Evolutionary conservation across 2,113 vertebrate genomes (phyloP).

Genomic region (Actenoides hombroni): DNA sequence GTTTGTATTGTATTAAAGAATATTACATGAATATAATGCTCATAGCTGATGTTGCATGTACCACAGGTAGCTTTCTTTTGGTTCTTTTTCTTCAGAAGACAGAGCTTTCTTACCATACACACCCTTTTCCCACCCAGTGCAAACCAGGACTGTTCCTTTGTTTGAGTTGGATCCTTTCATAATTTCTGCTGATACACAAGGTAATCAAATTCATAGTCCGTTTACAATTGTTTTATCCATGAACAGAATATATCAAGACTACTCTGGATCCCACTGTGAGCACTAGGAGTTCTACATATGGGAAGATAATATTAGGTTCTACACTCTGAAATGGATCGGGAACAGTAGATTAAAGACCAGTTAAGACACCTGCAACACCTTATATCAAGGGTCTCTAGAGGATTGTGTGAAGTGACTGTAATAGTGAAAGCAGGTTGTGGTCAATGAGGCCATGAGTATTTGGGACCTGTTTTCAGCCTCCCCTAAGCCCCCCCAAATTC

Average conservation of each 20-base stretch:
- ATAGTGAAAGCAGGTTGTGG: not conserved
- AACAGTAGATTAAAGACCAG: not conserved
- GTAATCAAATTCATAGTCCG: not conserved
- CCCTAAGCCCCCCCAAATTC: no score
- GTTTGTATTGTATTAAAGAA: not conserved
- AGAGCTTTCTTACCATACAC: not conserved
- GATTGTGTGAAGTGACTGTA: not conserved
- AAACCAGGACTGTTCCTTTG: not conserved
- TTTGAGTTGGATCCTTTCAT: not conserved
- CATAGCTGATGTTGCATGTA: not conserved
- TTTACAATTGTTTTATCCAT: not conserved
- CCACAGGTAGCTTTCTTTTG: not conserved
- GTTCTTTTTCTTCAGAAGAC: not conserved
- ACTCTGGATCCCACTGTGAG: not conserved
- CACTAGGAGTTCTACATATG: not conserved
- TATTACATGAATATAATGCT: not conserved
- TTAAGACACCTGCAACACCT: not conserved
- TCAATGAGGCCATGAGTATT: not conserved
- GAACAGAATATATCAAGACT: not conserved
- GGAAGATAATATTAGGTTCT: not conserved
- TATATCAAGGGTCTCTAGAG: not conserved
- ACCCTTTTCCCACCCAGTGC: not conserved
- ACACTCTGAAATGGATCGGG: not conserved
- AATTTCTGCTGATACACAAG: not conserved
- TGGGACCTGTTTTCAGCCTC: not conserved